Conservation (phyloP, 2,888 invertebrate species). For the Odontothrips loti region DNA sequence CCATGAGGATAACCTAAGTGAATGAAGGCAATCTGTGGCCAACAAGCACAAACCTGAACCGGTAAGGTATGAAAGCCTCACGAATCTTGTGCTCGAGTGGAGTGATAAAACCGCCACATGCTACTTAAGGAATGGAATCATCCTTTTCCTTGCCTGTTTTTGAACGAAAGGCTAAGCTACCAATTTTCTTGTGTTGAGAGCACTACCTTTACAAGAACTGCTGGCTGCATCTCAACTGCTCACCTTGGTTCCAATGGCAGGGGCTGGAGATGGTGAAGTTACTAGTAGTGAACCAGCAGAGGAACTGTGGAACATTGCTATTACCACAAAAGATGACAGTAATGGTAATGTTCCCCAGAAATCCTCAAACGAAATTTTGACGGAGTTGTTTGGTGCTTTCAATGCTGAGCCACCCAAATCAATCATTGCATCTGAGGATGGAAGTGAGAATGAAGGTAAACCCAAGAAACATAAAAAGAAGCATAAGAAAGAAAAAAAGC, state of each 20-base stretch:
- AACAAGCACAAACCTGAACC: too few species aligned
- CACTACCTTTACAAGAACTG: too few species aligned
- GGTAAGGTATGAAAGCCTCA: too few species aligned
- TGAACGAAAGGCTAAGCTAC: too few species aligned
- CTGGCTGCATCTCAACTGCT: too few species aligned
- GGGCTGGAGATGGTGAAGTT: not conserved
- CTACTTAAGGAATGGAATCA: too few species aligned
- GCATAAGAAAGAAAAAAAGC: constrained; percentile 42
- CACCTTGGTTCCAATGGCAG: not conserved
- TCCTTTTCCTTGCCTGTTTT: too few species aligned
- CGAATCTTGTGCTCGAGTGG: too few species aligned
- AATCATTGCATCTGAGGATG: constrained; percentile 50
- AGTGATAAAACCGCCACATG: too few species aligned
- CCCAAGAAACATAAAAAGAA: constrained; percentile 42
- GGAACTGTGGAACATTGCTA: constrained; percentile 20
- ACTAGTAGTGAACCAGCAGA: not conserved
- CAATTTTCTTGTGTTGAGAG: too few species aligned
- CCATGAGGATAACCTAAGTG: too few species aligned
- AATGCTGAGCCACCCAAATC: constrained; percentile 65
- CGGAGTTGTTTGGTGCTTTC: constrained; percentile 74
- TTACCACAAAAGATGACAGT: not conserved
- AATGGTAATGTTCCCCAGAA: constrained; percentile 48
- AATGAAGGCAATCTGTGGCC: too few species aligned
- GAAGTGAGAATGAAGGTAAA: constrained; percentile 39
- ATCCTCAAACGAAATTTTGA: constrained; percentile 73